Conservation (phyloP, 2,113 vertebrate species). For the Sakesphorus luctuosus region DNA sequence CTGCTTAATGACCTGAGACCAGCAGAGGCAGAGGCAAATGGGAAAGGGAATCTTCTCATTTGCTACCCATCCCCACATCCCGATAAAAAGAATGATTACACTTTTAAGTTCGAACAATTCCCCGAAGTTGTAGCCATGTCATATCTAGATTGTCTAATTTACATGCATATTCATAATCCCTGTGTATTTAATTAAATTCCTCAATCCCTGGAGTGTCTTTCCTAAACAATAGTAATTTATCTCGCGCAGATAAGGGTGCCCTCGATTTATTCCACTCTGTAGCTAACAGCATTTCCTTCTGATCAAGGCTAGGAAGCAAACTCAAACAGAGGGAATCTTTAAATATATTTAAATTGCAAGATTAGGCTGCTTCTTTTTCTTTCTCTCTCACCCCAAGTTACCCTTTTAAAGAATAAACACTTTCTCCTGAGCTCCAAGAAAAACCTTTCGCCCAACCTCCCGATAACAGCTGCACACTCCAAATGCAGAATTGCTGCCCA, state of each 20-base stretch:
- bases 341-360: constrained; percentile 57
- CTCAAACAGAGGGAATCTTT: constrained; percentile 44
- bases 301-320: constrained; percentile 63
- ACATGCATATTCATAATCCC: constrained; percentile 78
- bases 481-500: neutral
- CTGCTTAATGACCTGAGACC: constrained; percentile 68
- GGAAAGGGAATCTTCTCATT: constrained; percentile 52
- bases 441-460: constrained; percentile 24
- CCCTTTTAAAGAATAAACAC: constrained; percentile 37
- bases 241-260: constrained; percentile 73
- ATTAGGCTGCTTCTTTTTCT: constrained; percentile 38
- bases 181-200: constrained; percentile 80
- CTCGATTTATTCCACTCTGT: constrained; percentile 71
- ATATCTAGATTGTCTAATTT: constrained; percentile 71
- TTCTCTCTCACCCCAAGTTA: constrained; percentile 36
- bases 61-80: constrained; percentile 52
- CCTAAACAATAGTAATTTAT: constrained; percentile 79
- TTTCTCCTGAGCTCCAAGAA: neutral
- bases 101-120: constrained; percentile 71
- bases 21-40: neutral
- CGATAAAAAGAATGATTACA: constrained; percentile 65
- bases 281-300: constrained; percentile 68
- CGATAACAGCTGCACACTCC: neutral
- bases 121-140: constrained; percentile 71
- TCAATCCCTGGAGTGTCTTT: constrained; percentile 71